Base-by-base conservation (phyloP, 2,888 invertebrate genomes). In the Venustoraphidia nigricollis region DNA sequence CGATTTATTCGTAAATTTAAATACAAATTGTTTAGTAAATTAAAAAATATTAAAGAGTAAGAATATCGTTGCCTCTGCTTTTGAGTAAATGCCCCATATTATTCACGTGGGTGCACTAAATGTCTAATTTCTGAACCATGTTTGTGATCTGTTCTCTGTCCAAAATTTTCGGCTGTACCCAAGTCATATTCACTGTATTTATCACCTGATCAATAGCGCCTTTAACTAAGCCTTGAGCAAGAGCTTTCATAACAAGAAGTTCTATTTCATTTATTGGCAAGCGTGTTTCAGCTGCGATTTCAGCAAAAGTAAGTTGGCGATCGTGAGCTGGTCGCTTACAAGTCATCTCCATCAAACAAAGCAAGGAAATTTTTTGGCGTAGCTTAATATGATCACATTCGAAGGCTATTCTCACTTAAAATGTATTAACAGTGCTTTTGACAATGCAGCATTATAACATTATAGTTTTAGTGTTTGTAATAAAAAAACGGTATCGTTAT, bases 271-370 rank as follows among this genome's bases (percentile, higher is more conserved):
- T 81, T 0, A 80, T 67, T 0, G 89, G 88, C 49, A 96, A 71
- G 54, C 85, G 77, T 4, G 95, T 90, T 62, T 89, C 89, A 35
- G 74, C 70, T 0, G 95, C 81, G 47, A 98, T 95, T 64, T 96
- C 95, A 1, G 77, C 73, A 68, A 98, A 98, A 0, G 89, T 79
- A 49, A 98, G 71, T 60, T 88, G 84, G 49, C 86, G 72, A 56
- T 90, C 81, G 45, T 89, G 89, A 0, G 94, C 88, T 0, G 93
- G 84, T 45, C 95, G 80, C 63, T 89, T 90, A 63, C 96, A 94
- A 0, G 97, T 94, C 92, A 97, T 93, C 83, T 96, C 94, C 95
- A 98, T 97, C 0, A 98, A 75, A 62, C 96, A 94, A 11, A 98
- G 72, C 14, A 99, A 73, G 0, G 92, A 91, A 52, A 98, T 93